These are phyloP conservation scores for Corapipo altera DNA, from an alignment of 2,113 vertebrate species.

Conservation along the genomic window DNA sequence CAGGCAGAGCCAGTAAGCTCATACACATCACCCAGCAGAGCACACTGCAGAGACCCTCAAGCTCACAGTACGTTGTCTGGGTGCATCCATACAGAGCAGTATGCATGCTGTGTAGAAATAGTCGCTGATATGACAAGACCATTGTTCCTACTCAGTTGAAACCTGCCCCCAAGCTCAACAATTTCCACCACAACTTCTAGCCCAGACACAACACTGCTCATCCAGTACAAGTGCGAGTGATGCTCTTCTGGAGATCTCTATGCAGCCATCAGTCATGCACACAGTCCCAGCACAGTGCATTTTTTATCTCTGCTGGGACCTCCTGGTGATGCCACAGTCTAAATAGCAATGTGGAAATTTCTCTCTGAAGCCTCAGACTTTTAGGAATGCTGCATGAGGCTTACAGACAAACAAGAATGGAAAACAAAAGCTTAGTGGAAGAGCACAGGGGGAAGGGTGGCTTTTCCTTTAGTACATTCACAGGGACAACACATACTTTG, in stretches of 20 bases:
- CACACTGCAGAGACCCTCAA: not conserved
- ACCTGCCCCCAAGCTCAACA: not conserved
- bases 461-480: not conserved
- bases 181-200: not conserved
- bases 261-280: not conserved
- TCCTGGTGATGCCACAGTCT: not conserved
- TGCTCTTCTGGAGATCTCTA: not conserved
- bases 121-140: not conserved
- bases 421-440: not conserved
- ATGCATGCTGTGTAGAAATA: accelerated
- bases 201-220: not conserved
- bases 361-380: not conserved
- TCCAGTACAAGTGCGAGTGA: accelerated
- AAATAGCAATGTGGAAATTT: not conserved
- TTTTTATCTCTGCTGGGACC: not conserved
- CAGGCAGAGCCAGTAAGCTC: not conserved
- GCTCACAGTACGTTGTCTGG: accelerated
- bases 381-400: not conserved
- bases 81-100: not conserved
- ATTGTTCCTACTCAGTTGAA: not conserved
- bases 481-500: not conserved
- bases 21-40: accelerated
- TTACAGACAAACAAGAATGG: not conserved
- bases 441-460: not conserved
- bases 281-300: not conserved